These are phyloP conservation scores for Diprion similis DNA, from an alignment of 1,140 invertebrate species.

Conservation along the genomic window DNA sequence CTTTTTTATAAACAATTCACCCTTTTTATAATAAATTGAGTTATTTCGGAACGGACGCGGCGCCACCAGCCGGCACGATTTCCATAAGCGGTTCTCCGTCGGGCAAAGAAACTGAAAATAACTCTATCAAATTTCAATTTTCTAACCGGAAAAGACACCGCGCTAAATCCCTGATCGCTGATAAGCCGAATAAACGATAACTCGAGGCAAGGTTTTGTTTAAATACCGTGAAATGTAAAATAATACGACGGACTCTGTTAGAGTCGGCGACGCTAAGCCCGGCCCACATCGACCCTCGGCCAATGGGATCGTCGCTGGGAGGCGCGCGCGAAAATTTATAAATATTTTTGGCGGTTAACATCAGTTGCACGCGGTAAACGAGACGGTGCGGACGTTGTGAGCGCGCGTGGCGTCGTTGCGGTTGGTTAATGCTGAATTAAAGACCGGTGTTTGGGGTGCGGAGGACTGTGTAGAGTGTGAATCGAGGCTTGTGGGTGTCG, in stretches of 20 bases:
- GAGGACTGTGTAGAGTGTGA: neutral
- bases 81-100: neutral
- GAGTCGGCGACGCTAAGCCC: neutral
- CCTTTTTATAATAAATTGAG: no score
- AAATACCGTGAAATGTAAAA: neutral
- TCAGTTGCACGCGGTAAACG: conserved; percentile 35
- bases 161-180: no score
- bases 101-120: neutral
- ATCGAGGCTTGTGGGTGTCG: neutral
- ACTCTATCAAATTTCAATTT: no score
- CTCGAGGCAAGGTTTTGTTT: neutral
- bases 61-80: neutral
- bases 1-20: no score
- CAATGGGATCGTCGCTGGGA: neutral
- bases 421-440: no score
- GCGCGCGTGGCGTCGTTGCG: neutral
- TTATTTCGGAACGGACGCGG: neutral
- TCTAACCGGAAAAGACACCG: no score
- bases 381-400: neutral
- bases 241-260: neutral
- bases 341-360: conserved; percentile 36
- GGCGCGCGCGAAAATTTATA: conserved; percentile 4
- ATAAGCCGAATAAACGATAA: no score
- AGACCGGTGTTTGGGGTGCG: neutral
- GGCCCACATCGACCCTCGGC: neutral